Conservation (phyloP, 2,888 invertebrate species). For the Drosophila atripex region DNA sequence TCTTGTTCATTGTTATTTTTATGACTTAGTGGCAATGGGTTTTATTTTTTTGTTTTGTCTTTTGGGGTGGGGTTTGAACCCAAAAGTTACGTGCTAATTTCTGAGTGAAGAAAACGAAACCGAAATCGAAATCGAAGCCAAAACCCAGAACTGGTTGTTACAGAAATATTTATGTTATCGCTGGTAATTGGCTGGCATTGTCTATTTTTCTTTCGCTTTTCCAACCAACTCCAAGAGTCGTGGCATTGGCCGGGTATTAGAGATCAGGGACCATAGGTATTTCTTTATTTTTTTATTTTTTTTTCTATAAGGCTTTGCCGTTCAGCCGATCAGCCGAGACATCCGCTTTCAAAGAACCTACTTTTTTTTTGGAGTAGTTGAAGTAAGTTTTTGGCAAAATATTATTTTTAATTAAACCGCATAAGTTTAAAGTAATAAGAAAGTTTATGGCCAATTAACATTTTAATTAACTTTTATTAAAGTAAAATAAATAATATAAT, state of each 20-base stretch:
- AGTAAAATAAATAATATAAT: too few species aligned
- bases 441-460: too few species aligned
- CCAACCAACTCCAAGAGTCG: conserved; percentile 5
- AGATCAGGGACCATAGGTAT: conserved; percentile 24
- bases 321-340: conserved; percentile 2
- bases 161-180: conserved; percentile 68
- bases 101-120: conserved; percentile 49
- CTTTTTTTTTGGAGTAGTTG: not conserved
- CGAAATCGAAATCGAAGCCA: conserved; percentile 15
- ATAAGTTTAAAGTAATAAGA: not conserved
- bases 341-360: conserved; percentile 18
- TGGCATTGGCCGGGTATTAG: conserved; percentile 34
- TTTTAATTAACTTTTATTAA: too few species aligned
- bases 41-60: not conserved
- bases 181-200: conserved; percentile 72
- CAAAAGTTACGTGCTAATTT: conserved; percentile 48
- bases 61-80: conserved; percentile 14
- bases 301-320: conserved; percentile 1
- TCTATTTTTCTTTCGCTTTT: conserved; percentile 35
- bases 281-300: not conserved
- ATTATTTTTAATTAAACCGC: not conserved
- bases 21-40: conserved; percentile 56
- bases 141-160: conserved; percentile 64
- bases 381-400: not conserved
- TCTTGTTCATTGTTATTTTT: conserved; percentile 64